phyloP scores from a whole-genome alignment of 2,113 vertebrate genomes.

The Aphelocoma coerulescens region DNA sequence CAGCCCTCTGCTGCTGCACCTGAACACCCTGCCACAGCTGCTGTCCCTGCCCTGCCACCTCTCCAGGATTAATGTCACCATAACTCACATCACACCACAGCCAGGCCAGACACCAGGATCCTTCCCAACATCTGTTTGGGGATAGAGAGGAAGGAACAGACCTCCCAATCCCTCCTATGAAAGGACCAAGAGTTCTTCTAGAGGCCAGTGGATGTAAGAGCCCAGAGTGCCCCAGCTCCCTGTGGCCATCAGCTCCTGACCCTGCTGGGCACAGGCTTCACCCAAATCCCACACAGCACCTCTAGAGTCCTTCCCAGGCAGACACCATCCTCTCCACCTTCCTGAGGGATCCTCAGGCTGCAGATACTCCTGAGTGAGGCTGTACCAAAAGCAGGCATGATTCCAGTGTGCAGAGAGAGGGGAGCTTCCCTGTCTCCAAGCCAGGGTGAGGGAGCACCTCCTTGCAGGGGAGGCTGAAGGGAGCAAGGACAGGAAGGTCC shows the following conservation, averaged over 20 bases:
- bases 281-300: background rate
- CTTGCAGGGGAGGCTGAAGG: background rate
- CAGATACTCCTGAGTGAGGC: background rate
- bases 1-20: background rate
- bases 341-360: background rate
- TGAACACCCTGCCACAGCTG: background rate
- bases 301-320: background rate
- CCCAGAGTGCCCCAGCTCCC: background rate
- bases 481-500: background rate
- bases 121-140: fast-evolving
- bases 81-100: background rate
- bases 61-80: fast-evolving
- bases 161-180: fast-evolving
- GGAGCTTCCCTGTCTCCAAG: background rate
- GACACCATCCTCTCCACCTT: background rate
- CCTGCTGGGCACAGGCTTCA: background rate
- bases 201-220: background rate
- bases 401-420: background rate
- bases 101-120: background rate
- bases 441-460: background rate
- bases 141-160: background rate
- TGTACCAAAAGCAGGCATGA: background rate
- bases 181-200: background rate
- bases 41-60: background rate
- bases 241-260: background rate